These are phyloP conservation scores for Cremastinae sp. DNA, from an alignment of 2,888 invertebrate genomes.

Conservation along the genomic window DNA sequence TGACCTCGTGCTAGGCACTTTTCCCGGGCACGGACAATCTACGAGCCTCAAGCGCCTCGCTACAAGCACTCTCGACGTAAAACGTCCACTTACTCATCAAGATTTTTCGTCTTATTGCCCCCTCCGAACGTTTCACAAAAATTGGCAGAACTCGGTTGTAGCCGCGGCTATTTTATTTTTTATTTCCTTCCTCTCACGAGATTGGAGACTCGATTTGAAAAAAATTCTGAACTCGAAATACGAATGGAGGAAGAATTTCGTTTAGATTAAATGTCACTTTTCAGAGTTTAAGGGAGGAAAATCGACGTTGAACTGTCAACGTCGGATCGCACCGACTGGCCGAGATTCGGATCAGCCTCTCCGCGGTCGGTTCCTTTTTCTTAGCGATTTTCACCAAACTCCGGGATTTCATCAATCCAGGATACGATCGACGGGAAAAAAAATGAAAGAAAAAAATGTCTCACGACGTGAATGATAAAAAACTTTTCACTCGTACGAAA, in stretches of 20 bases:
- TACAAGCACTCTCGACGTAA: conserved; percentile 62
- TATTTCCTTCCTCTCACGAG: neutral
- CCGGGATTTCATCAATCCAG: neutral
- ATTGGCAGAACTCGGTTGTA: conserved; percentile 4
- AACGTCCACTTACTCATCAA: conserved; percentile 70
- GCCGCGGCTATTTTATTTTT: neutral
- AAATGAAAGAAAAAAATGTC: conserved; percentile 24
- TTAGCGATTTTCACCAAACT: no score
- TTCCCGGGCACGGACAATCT: conserved; percentile 62
- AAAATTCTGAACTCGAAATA: neutral
- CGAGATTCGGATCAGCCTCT: no score
- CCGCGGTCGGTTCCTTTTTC: no score
- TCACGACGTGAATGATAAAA: conserved; percentile 30
- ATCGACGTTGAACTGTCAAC: neutral
- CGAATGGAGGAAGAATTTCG: neutral
- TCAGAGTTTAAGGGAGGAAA: neutral
- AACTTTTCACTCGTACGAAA: conserved; percentile 47
- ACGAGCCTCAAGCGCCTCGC: conserved; percentile 68
- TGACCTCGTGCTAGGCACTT: conserved; percentile 67
- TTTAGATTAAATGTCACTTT: no score
- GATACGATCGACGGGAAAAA: neutral
- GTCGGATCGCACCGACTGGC: no score
- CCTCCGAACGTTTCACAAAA: conserved; percentile 4
- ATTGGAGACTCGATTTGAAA: neutral
- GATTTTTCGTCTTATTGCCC: conserved; percentile 40